phyloP scores from a whole-genome alignment of 2,888 invertebrate species.

The Cantharis lateralis region DNA sequence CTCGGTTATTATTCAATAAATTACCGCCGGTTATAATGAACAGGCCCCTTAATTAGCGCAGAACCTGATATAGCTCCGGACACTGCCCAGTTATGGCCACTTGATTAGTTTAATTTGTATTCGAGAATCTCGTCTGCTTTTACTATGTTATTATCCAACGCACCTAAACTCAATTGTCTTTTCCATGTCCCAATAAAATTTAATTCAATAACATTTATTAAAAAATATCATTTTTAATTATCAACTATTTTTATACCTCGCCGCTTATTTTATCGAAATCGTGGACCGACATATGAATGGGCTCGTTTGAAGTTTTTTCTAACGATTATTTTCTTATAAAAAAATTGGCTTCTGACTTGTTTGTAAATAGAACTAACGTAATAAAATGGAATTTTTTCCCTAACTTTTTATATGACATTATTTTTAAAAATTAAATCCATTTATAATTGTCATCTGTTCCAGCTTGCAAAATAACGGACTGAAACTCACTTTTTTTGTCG shows the following conservation, averaged over 20 bases:
- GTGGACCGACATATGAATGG: neutral
- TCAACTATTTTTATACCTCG: neutral
- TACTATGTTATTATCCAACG: constrained; percentile 25
- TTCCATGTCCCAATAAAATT: constrained; percentile 19
- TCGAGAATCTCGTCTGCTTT: constrained; percentile 43
- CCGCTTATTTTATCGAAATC: neutral
- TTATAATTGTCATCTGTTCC: neutral
- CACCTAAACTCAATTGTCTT: constrained; percentile 21
- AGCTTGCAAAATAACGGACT: too few species aligned
- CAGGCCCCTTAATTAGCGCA: constrained; percentile 52
- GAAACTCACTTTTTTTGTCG: too few species aligned
- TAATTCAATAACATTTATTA: neutral
- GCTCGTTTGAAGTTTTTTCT: neutral
- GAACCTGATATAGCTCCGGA: constrained; percentile 52
- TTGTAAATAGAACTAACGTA: neutral
- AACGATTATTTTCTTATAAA: neutral
- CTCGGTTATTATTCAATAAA: constrained; percentile 57
- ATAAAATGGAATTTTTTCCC: neutral
- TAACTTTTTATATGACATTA: neutral
- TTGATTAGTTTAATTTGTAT: constrained; percentile 55
- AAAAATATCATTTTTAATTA: neutral
- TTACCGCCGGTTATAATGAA: constrained; percentile 53
- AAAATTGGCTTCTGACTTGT: neutral
- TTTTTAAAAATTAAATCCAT: neutral
- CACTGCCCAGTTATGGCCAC: constrained; percentile 52